A percentile compares a stretch with the other conserved stretches of the same genome.
phyloP scores from a whole-genome alignment of 2,797 vertebrate genomes.

The Platyrinchus mystaceus region DNA sequence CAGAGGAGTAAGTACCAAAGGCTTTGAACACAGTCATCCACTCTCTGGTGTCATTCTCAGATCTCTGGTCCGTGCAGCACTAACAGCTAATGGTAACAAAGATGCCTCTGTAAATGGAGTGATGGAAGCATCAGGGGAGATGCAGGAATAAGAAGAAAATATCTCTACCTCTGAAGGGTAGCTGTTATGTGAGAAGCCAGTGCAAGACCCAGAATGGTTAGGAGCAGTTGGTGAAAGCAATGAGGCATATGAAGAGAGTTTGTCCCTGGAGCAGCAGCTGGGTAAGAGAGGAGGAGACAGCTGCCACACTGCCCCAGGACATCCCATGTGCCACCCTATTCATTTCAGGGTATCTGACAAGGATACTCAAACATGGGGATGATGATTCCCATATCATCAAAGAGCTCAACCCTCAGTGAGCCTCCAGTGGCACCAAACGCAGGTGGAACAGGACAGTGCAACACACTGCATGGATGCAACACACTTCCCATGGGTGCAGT shows the following conservation, averaged over 20 bases:
- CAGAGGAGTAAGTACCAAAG: neutral
- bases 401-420: fast-evolving
- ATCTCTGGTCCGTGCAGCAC: neutral
- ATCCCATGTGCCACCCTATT: neutral
- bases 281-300: neutral
- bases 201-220: neutral
- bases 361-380: neutral
- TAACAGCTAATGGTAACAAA: neutral
- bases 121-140: neutral
- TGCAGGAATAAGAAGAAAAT: neutral
- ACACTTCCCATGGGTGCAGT: fast-evolving
- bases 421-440: fast-evolving
- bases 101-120: neutral
- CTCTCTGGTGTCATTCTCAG: neutral
- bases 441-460: fast-evolving
- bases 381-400: neutral
- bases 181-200: neutral
- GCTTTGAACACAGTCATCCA: neutral
- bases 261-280: neutral
- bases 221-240: neutral
- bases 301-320: neutral
- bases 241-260: neutral
- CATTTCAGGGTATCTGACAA: neutral
- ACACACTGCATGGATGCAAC: neutral
- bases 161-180: neutral